Conservation (phyloP, 2,888 invertebrate species). For the Hypena proboscidalis region DNA sequence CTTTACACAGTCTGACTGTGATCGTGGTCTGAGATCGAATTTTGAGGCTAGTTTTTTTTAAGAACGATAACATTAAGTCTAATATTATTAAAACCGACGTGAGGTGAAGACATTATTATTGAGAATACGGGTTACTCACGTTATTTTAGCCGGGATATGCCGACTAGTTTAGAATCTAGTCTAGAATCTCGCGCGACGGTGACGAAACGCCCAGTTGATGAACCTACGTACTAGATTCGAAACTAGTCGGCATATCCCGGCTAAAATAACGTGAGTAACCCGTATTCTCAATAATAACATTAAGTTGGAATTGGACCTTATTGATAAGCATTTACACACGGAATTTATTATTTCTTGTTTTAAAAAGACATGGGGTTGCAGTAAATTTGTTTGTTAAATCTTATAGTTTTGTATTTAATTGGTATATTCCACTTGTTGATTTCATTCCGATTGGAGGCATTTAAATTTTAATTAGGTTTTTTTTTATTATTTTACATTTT, state of each 20-base stretch:
- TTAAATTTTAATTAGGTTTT: conserved; percentile 49
- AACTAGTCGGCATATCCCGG: no score
- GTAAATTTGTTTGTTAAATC: conserved; percentile 33
- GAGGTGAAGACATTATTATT: no score
- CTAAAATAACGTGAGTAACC: no score
- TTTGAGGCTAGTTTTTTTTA: conserved; percentile 45
- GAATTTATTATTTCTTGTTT: conserved; percentile 31
- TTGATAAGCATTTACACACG: conserved; percentile 38
- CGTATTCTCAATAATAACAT: conserved; percentile 2
- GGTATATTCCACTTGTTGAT: conserved; percentile 42
- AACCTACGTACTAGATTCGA: no score
- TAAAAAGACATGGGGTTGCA: conserved; percentile 42
- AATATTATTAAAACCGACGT: no score
- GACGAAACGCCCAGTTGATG: no score
- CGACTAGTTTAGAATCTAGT: no score
- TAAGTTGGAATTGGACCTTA: conserved; percentile 37
- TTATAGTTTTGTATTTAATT: conserved; percentile 37
- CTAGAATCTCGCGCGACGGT: not conserved
- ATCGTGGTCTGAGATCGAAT: conserved; percentile 44
- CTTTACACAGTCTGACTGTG: conserved; percentile 57
- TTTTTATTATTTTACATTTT: conserved; percentile 27
- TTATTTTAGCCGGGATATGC: no score
- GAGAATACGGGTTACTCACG: no score
- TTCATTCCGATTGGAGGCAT: conserved; percentile 68
- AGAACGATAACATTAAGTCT: conserved; percentile 37